Conservation (phyloP, 2,113 vertebrate genomes). For the Baryphthengus martii region DNA sequence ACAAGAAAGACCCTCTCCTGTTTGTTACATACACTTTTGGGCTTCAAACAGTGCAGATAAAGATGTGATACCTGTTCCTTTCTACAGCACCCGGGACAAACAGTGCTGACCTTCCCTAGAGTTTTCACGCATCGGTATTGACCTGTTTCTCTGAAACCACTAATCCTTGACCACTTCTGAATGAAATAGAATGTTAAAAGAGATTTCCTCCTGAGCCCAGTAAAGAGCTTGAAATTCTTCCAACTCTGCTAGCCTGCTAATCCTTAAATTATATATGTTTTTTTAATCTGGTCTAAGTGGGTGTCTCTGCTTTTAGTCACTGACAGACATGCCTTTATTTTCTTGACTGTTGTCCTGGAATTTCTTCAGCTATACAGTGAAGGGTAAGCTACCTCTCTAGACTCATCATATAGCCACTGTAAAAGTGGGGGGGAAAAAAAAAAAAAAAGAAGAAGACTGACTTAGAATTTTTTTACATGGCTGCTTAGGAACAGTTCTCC, state of each 20-base stretch:
- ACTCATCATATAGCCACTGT: background rate
- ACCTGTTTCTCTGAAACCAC: slow-evolving; percentile 18
- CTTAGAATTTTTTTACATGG: background rate
- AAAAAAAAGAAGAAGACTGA: background rate
- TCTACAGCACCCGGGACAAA: background rate
- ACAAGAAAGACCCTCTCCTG: background rate
- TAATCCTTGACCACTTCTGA: slow-evolving; percentile 55
- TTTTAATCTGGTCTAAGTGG: slow-evolving; percentile 46
- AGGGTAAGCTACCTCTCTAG: background rate
- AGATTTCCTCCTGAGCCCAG: slow-evolving; percentile 52
- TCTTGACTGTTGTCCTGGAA: slow-evolving; percentile 8
- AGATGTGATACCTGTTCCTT: background rate
- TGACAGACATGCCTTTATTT: slow-evolving; percentile 30
- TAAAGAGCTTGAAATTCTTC: slow-evolving; percentile 60
- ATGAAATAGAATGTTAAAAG: slow-evolving; percentile 53
- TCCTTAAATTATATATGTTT: slow-evolving; percentile 55
- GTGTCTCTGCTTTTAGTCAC: slow-evolving; percentile 48
- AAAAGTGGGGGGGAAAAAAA: background rate
- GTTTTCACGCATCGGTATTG: background rate
- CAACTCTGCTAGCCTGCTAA: slow-evolving; percentile 46
- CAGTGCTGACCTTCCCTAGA: background rate
- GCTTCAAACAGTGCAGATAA: background rate
- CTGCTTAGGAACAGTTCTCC: background rate
- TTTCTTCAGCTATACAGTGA: slow-evolving; percentile 20
- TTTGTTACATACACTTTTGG: background rate